Conservation (phyloP, 2,797 vertebrate species). For the Etheostoma nigrum region DNA sequence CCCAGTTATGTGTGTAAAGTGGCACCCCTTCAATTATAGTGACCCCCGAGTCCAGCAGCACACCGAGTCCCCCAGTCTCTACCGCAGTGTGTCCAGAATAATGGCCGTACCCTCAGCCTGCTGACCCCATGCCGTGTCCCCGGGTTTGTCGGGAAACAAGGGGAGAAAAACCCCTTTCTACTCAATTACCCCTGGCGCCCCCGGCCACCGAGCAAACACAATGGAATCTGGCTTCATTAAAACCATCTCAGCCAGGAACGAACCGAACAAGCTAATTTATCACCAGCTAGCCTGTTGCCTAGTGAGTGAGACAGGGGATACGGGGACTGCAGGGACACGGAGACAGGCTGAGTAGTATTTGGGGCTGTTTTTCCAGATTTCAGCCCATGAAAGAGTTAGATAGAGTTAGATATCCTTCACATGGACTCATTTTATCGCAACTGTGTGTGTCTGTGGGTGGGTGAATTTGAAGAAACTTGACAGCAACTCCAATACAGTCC, state of each 20-base stretch:
- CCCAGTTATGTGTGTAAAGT: conserved; percentile 48
- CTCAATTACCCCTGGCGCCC: conserved; percentile 94
- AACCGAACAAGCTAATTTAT: conserved; percentile 94
- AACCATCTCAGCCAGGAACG: conserved; percentile 87
- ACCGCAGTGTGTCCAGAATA: conserved; percentile 86
- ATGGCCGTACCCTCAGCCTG: conserved; percentile 83
- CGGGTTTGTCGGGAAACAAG: conserved; percentile 87
- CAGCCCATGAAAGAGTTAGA: conserved; percentile 1
- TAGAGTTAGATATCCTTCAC: conserved; percentile 45
- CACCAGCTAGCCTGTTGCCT: conserved; percentile 45
- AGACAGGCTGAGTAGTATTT: conserved; percentile 21
- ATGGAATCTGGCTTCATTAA: conserved; percentile 95
- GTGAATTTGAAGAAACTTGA: conserved; percentile 75
- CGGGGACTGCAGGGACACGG: neutral
- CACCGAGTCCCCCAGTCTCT: conserved; percentile 84
- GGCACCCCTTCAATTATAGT: conserved; percentile 81
- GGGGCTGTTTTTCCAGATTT: conserved; percentile 35
- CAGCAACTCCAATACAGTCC: conserved; percentile 69
- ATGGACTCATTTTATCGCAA: conserved; percentile 33
- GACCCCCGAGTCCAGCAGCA: conserved; percentile 79
- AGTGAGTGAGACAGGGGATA: neutral
- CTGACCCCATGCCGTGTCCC: conserved; percentile 89
- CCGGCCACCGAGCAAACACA: conserved; percentile 91
- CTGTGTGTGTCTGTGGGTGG: conserved; percentile 22
- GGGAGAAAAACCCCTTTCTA: conserved; percentile 89